Percentiles rank a stretch among this genome's conserved stretches.
phyloP scores from a whole-genome alignment of 1,140 invertebrate genomes.

The Whitmania pigra region DNA sequence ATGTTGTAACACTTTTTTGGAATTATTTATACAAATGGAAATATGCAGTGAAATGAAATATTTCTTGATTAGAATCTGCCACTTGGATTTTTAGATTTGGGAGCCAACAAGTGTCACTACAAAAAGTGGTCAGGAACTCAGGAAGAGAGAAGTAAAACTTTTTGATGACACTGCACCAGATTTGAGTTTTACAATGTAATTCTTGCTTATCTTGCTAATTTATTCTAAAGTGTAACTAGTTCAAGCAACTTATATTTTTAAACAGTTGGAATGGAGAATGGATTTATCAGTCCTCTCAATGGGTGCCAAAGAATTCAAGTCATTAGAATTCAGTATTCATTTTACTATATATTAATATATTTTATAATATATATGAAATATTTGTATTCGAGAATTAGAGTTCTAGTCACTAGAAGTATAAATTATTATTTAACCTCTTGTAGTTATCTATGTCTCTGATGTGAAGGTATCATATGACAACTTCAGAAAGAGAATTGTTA shows the following conservation, averaged over 20 bases:
- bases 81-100: conserved; percentile 10
- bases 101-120: neutral
- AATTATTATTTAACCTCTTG: neutral
- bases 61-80: neutral
- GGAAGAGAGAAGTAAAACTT: neutral
- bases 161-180: conserved; percentile 1
- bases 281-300: neutral
- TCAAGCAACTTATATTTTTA: neutral
- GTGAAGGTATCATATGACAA: conserved; percentile 8
- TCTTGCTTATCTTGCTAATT: neutral
- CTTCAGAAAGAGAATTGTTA: neutral
- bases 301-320: conserved; percentile 3
- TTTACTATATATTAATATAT: no score
- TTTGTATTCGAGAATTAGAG: no score
- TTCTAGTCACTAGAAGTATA: neutral
- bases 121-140: neutral
- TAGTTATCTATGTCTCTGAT: neutral
- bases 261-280: conserved; percentile 6
- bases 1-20: neutral
- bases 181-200: neutral
- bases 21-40: neutral
- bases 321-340: no score
- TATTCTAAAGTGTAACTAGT: neutral
- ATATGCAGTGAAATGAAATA: neutral
- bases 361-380: no score